Evolutionary conservation across 2,113 vertebrate genomes (phyloP).

Genomic region (Lamprologus callipterus): DNA sequence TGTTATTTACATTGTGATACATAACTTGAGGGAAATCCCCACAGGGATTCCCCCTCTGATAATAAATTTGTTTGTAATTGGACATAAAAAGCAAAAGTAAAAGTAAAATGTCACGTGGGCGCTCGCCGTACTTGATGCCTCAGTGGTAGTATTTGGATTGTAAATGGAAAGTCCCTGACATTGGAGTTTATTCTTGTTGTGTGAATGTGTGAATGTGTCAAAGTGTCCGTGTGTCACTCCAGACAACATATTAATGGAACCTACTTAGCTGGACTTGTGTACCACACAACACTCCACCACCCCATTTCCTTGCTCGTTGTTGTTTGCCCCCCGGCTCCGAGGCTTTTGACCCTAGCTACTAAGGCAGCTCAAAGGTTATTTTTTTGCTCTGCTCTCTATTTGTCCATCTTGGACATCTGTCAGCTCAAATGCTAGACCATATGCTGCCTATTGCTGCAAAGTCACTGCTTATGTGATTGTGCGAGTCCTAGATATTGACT

Average conservation of each 20-base stretch:
- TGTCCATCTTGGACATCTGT: conserved; percentile 61
- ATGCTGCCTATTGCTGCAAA: conserved; percentile 56
- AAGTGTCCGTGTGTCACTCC: background rate
- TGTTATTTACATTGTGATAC: background rate
- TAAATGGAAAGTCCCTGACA: conserved; percentile 18
- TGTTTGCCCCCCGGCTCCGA: conserved; percentile 5
- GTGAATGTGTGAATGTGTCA: background rate
- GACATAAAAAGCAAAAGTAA: conserved; percentile 17
- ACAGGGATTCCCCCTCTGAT: background rate
- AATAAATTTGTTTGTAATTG: background rate
- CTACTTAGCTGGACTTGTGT: conserved; percentile 13
- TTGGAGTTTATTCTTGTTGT: background rate
- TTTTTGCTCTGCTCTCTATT: conserved; percentile 25
- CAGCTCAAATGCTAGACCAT: conserved; percentile 51
- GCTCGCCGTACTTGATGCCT: background rate
- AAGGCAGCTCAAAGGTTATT: conserved; percentile 56
- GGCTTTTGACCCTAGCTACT: conserved; percentile 14
- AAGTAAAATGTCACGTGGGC: background rate
- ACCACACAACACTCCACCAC: background rate
- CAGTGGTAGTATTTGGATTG: background rate
- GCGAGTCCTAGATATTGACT: conserved; percentile 25
- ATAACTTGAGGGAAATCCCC: background rate
- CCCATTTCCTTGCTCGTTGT: background rate
- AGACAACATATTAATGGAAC: conserved; percentile 2
- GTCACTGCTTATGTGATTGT: conserved; percentile 16